Percentiles rank a stretch among this genome's conserved stretches.
phyloP scores from a whole-genome alignment of 2,113 vertebrate genomes.

The Parotia lawesii region DNA sequence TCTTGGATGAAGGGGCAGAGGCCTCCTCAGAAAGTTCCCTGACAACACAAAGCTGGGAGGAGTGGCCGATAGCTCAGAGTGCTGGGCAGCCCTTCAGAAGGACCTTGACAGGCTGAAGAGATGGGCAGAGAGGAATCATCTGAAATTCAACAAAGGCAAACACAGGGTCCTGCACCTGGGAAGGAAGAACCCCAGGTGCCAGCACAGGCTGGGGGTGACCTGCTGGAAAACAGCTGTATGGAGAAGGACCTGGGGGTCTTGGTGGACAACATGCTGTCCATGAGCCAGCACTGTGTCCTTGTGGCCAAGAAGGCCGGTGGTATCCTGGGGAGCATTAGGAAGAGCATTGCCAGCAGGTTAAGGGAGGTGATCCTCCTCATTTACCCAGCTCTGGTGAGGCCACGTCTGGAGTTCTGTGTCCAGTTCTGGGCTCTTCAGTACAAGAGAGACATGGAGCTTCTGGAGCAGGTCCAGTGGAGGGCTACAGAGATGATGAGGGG shows the following conservation, averaged over 20 bases:
- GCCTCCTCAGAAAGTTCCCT: neutral
- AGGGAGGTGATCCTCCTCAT: neutral
- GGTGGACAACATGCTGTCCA: neutral
- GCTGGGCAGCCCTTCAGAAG: neutral
- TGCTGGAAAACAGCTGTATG: neutral
- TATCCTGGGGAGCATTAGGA: neutral
- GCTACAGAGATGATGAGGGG: neutral
- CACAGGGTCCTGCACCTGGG: neutral
- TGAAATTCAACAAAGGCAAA: rapidly evolving
- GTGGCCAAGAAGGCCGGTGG: neutral
- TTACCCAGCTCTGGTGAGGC: neutral
- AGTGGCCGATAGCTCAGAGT: rapidly evolving
- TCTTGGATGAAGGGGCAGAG: neutral
- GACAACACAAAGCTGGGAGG: neutral
- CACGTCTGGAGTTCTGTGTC: neutral
- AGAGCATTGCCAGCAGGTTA: neutral
- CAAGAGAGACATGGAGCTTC: neutral
- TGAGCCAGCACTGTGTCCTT: neutral
- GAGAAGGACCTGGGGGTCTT: neutral
- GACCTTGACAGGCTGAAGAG: neutral
- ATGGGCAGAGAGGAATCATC: neutral
- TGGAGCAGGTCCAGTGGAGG: neutral
- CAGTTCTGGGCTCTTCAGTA: neutral
- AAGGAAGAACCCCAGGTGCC: rapidly evolving
- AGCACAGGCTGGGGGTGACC: neutral